Conservation (phyloP, 2,888 invertebrate genomes). For the Andrena dorsata region DNA sequence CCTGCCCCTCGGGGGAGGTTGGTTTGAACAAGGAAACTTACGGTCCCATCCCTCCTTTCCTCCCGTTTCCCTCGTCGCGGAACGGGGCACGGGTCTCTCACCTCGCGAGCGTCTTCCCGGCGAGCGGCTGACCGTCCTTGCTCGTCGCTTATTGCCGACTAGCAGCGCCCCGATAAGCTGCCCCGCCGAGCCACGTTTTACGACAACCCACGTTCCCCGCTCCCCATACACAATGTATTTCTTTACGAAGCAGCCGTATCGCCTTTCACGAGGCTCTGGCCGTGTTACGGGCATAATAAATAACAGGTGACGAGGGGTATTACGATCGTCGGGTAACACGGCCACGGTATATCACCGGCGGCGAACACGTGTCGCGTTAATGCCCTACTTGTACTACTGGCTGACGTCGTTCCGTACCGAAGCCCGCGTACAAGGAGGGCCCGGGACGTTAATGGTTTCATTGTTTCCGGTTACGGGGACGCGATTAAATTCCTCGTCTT, state of each 20-base stretch:
- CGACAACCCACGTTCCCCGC: conserved; percentile 3
- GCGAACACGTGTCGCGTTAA: conserved; percentile 56
- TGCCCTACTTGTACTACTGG: conserved; percentile 37
- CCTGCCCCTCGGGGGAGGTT: no score
- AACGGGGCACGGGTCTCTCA: not conserved
- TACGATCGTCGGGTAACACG: conserved; percentile 30
- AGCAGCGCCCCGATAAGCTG: not conserved
- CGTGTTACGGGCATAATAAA: conserved; percentile 42
- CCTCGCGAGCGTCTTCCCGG: not conserved
- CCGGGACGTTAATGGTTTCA: conserved; percentile 36
- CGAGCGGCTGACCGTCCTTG: conserved; percentile 33
- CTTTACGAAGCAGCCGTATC: conserved; percentile 20
- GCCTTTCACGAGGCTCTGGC: conserved; percentile 9
- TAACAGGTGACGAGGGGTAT: conserved; percentile 49
- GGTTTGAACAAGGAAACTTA: not conserved
- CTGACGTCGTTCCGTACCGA: not conserved
- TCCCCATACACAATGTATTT: not conserved
- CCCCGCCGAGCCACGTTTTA: conserved; percentile 20
- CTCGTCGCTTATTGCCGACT: conserved; percentile 37
- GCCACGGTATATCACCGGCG: conserved; percentile 13
- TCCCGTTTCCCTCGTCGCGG: not conserved
- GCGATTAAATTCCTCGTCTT: conserved; percentile 24
- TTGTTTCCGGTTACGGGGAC: conserved; percentile 21
- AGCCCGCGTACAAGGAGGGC: not conserved
- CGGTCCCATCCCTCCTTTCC: not conserved